Base-by-base conservation (phyloP, 2,888 invertebrate genomes). In the Choreutis nemorana region DNA sequence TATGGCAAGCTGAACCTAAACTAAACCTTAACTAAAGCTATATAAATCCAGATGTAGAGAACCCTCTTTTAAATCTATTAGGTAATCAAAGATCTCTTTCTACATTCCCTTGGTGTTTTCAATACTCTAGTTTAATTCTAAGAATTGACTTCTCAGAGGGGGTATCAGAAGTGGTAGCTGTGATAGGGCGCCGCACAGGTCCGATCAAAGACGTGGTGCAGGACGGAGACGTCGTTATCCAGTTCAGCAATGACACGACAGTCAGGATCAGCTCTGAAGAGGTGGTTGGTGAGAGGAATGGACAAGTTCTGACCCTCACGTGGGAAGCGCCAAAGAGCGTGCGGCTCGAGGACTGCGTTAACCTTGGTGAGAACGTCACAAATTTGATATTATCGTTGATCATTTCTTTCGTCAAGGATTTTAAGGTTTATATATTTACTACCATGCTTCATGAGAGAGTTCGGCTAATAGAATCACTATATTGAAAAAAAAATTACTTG, bases 291-390 rank as follows among this genome's bases (percentile, higher is more conserved):
- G 50, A 39, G 15, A 43, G 41, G 29, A 45, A 24, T 2, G 73
- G 71, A 0, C 40, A 55, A 18, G 39, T 68, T n/a, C 35, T 73
- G 26, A 63, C 62, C 0, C 29, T 73, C 12, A 60, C 58, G 1
- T 54, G 72, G 73, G 59, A 55, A 28, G 59, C 70, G 3, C 65
- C 65, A 0, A 61, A 55, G 31, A 54, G 34, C 3, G 48, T 45
- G 2, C 40, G 47, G 4, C 39, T 73, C 4, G 68, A 66, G 24
- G 73, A 73, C 35, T 73, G 73, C 26, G 49, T 70, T 2, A 66
- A 68, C 36, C 50, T 73, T 32, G 70, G 72, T 70, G 45, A 55
- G 50, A 24, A 14, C 12, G 9, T 9, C 18, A 23, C 14, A n/a
- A 26, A 29, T 7, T 25, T 6, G 29, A 7, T 10, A 21, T 7